Conservation (phyloP, 1,140 invertebrate genomes). For the Drosophila pandora region DNA sequence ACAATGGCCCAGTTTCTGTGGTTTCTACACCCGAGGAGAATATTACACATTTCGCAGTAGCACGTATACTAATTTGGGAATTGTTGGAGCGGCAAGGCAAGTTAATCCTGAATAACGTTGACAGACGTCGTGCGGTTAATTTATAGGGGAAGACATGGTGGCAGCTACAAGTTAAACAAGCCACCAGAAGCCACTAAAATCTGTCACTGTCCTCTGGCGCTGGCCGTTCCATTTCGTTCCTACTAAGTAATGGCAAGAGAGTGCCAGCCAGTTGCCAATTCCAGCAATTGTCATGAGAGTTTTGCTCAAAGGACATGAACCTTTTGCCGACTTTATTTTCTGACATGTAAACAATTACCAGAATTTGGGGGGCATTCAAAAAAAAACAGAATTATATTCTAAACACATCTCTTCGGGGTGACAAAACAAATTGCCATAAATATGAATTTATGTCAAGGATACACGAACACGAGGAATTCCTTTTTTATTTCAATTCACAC, state of each 20-base stretch:
- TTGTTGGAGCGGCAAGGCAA: neutral
- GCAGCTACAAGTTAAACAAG: conserved; percentile 11
- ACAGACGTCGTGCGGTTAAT: conserved; percentile 21
- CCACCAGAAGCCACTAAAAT: conserved; percentile 4
- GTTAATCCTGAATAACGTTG: conserved; percentile 32
- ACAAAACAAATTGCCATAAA: conserved; percentile 35
- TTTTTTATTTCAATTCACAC: conserved; percentile 18
- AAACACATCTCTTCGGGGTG: conserved; percentile 1
- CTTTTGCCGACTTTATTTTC: conserved; percentile 12
- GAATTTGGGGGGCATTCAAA: conserved; percentile 6
- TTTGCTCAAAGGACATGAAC: neutral
- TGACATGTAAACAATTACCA: conserved; percentile 19
- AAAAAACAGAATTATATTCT: conserved; percentile 4
- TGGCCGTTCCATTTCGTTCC: neutral
- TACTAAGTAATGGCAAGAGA: neutral
- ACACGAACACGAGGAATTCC: neutral
- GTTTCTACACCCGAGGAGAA: no score
- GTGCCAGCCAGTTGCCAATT: no score
- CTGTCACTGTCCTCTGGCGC: conserved; percentile 3
- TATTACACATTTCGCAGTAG: no score
- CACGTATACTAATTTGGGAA: conserved; percentile 8
- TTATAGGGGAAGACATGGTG: conserved; percentile 22
- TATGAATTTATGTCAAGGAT: conserved; percentile 25
- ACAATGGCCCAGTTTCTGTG: no score
- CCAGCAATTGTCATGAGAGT: conserved; percentile 5